Evolutionary conservation across 2,797 vertebrate genomes (phyloP).

Genomic region (Loriculus beryllinus): DNA sequence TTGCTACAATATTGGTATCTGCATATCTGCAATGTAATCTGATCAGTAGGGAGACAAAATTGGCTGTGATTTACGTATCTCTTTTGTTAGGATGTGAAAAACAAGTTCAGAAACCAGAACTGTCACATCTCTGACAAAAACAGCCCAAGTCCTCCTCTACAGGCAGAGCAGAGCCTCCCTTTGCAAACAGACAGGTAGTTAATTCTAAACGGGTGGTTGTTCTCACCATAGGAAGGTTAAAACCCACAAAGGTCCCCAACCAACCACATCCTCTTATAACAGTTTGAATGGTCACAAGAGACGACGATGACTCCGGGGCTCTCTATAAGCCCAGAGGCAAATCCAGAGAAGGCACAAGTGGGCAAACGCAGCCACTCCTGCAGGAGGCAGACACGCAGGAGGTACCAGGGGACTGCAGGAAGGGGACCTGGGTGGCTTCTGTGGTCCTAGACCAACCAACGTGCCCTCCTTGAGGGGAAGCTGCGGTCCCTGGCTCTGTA

Average conservation of each 20-base stretch:
- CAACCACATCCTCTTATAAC: not conserved
- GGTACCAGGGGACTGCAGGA: not conserved
- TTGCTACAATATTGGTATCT: not conserved
- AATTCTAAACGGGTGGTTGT: not conserved
- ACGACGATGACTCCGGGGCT: fast-evolving
- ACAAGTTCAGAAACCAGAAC: not conserved
- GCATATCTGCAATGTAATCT: not conserved
- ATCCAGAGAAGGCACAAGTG: not conserved
- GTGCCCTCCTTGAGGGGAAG: not conserved
- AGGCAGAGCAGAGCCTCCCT: not conserved
- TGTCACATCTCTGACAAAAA: not conserved
- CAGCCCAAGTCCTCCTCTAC: not conserved
- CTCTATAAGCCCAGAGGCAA: not conserved
- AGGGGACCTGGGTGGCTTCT: not conserved
- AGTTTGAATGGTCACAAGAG: not conserved
- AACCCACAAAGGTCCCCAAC: not conserved
- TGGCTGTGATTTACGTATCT: not conserved
- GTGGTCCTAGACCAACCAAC: not conserved
- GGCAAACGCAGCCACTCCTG: not conserved
- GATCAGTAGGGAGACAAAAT: not conserved
- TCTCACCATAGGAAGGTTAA: not conserved
- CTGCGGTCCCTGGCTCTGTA: fast-evolving
- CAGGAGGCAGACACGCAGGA: not conserved
- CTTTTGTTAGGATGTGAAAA: not conserved
- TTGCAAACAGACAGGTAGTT: not conserved